Evolutionary conservation across 2,797 vertebrate genomes (phyloP).

Genomic region (Tokudaia muenninki): DNA sequence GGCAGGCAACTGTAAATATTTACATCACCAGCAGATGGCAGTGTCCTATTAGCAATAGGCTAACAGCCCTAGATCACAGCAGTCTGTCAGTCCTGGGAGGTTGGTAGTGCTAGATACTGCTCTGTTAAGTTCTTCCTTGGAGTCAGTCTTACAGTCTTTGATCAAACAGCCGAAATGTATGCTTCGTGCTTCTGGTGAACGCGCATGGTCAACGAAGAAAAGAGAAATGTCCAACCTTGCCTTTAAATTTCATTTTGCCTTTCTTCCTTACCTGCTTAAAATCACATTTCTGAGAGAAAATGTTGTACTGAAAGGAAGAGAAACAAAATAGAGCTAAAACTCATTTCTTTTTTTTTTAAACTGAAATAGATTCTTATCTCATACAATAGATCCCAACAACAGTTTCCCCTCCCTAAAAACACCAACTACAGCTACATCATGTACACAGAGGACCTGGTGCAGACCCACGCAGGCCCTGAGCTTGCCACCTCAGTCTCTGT

Average conservation of each 20-base stretch:
- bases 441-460: background rate
- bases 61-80: background rate
- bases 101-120: background rate
- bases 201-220: background rate
- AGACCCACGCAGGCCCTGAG: background rate
- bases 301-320: background rate
- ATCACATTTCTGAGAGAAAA: background rate
- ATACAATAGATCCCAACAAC: background rate
- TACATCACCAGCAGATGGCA: slow-evolving; percentile 86
- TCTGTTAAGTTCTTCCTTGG: background rate
- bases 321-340: background rate
- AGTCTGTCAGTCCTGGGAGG: background rate
- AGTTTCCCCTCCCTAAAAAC: background rate
- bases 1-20: background rate
- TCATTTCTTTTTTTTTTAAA: background rate
- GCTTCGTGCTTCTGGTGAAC: background rate
- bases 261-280: slow-evolving; percentile 21
- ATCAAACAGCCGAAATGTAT: background rate
- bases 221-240: background rate
- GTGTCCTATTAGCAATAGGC: slow-evolving; percentile 41
- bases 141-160: background rate
- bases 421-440: background rate
- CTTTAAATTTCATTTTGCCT: background rate
- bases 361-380: background rate
- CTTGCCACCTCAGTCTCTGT: background rate